Conservation (phyloP, 1,140 invertebrate genomes). For the Neoseiulus cucumeris region DNA sequence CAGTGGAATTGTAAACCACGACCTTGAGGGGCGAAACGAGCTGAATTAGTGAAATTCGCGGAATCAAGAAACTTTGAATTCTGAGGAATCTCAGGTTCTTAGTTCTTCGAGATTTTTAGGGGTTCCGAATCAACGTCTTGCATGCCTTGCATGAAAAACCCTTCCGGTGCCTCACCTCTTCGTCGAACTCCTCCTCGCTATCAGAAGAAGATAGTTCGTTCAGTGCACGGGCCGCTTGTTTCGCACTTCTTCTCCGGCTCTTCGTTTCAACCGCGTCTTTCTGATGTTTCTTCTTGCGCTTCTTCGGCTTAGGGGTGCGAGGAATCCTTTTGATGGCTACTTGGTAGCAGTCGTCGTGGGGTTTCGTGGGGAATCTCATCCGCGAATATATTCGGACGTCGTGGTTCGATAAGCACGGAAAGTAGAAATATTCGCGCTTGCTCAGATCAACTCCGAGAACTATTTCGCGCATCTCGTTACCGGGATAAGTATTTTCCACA, state of each 20-base stretch:
- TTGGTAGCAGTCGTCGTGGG: constrained; percentile 1
- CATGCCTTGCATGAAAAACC: too few species aligned
- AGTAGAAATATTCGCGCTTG: constrained; percentile 4
- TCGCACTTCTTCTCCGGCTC: not conserved
- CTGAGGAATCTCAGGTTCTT: too few species aligned
- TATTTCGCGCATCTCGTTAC: not conserved
- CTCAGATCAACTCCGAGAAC: constrained; percentile 1
- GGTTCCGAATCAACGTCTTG: too few species aligned
- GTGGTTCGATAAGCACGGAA: not conserved
- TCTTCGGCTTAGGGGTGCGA: not conserved
- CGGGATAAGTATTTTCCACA: not conserved
- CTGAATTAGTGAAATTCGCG: too few species aligned
- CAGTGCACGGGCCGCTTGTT: not conserved
- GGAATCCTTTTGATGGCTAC: not conserved
- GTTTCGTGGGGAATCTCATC: not conserved
- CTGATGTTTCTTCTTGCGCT: not conserved
- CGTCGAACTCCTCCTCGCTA: not conserved
- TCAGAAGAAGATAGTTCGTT: not conserved
- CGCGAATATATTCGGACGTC: not conserved
- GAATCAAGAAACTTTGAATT: too few species aligned
- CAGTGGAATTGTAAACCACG: not conserved
- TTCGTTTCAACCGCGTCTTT: not conserved
- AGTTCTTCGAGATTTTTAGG: too few species aligned
- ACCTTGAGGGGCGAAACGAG: not conserved
- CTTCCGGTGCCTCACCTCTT: not conserved